phyloP scores from a whole-genome alignment of 2,888 invertebrate species.

The Leucoptera coffeella region DNA sequence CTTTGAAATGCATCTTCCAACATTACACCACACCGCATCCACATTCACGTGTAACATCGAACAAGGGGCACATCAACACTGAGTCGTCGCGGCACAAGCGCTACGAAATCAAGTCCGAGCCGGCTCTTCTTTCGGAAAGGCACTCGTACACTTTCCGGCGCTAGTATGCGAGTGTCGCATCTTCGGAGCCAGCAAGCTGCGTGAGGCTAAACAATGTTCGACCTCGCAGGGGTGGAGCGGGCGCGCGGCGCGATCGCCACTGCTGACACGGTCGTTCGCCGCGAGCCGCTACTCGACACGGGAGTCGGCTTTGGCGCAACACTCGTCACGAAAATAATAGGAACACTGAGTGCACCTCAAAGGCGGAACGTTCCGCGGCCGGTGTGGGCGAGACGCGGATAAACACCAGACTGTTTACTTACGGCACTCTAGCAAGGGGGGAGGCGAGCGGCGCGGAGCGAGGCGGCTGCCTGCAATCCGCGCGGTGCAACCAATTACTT shows the following conservation, averaged over 20 bases:
- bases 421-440: slow-evolving; percentile 44
- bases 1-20: slow-evolving; percentile 53
- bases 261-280: slow-evolving; percentile 41
- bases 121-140: too few relatives aligned
- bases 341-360: slow-evolving; percentile 51
- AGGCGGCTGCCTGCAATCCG: slow-evolving; percentile 42
- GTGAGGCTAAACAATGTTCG: slow-evolving; percentile 40
- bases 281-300: slow-evolving; percentile 51
- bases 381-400: slow-evolving; percentile 53
- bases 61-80: too few relatives aligned
- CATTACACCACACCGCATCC: slow-evolving; percentile 39
- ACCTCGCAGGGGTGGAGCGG: slow-evolving; percentile 45
- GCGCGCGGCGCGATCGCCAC: slow-evolving; percentile 36
- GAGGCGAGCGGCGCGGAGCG: slow-evolving; percentile 20
- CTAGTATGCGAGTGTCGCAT: slow-evolving; percentile 24
- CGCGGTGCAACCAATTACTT: slow-evolving; percentile 47
- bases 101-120: slow-evolving; percentile 16
- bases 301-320: slow-evolving; percentile 53
- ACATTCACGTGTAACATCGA: slow-evolving; percentile 48
- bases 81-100: slow-evolving; percentile 5
- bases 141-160: slow-evolving; percentile 7
- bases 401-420: slow-evolving; percentile 54
- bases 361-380: slow-evolving; percentile 50
- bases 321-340: slow-evolving; percentile 55
- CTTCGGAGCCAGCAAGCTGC: slow-evolving; percentile 25